Conservation (phyloP, 2,113 vertebrate species). For the Numida meleagris region DNA sequence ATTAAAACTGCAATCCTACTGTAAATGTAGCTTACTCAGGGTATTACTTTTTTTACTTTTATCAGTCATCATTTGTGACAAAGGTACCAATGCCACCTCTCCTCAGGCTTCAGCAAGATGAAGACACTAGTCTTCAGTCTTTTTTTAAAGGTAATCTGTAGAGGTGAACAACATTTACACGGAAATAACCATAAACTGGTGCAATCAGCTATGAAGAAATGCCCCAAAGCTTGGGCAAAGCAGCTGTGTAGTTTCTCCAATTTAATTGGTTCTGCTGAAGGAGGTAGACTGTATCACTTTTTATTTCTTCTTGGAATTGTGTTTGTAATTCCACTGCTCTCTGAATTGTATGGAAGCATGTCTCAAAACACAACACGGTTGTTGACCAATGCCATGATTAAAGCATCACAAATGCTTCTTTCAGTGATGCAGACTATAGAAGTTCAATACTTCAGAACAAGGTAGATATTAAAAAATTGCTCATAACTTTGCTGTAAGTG, state of each 20-base stretch:
- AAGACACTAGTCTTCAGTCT: not conserved
- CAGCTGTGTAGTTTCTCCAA: not conserved
- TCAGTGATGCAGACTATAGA: not conserved
- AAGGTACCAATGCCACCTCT: not conserved
- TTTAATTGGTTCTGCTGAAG: not conserved
- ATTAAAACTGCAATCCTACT: conserved; percentile 5
- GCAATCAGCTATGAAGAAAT: not conserved
- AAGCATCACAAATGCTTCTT: not conserved
- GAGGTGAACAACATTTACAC: not conserved
- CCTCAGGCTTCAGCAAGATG: not conserved
- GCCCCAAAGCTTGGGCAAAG: not conserved
- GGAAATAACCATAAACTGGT: not conserved
- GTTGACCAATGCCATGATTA: not conserved
- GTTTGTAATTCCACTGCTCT: not conserved
- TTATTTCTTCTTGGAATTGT: not conserved
- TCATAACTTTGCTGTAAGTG: not conserved
- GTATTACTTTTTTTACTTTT: conserved; percentile 9
- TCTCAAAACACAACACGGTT: not conserved
- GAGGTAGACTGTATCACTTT: not conserved
- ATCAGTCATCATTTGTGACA: not conserved
- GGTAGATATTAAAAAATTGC: not conserved
- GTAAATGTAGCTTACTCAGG: not conserved
- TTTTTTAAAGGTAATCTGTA: not conserved
- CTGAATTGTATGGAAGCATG: not conserved
- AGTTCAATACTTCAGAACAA: not conserved